Evolutionary conservation across 2,888 invertebrate genomes (phyloP), one percentile per base, ranked within the genome.

Genomic region (Formica aserva): DNA sequence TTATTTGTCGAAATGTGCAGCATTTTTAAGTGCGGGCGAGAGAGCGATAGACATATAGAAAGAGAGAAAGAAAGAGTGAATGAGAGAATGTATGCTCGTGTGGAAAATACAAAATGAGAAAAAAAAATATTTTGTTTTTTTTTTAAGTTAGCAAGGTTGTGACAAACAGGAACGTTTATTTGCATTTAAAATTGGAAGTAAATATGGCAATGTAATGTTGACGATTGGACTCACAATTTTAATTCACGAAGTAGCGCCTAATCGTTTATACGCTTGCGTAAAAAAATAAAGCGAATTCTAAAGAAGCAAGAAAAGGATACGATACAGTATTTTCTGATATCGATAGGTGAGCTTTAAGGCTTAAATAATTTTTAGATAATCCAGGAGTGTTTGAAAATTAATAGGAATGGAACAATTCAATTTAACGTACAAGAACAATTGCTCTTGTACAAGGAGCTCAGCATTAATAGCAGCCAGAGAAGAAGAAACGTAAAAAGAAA

Each of bases 1-100:
- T 91, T 93, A 92, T 92, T 93, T 93, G 91, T 93, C 92, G 92
- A 93, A 93, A 93, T 93, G 92, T 93, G 89, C 90, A 92, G 90
- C 88, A 84, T 89, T 52, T 52, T 87, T 87, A 89, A 92, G 84
- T 88, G 87, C 87, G 85, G 77, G 62, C 81, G 72, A 69, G 71
- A 78, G 55, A 85, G 62, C 5, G 69, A 71, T 8, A 45, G 26
- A 48, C 32, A 11, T 18, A 26, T 8, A 18, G 18, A 11, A 4
- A 32, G 29, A 48, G 29, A 32, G 13, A 77, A 78, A 55, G 74
- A 48, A 35, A 35, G 77, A 83, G 66, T 74, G 80, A 87, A 3
- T 63, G 69, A 57, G 32, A 38, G 45, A 67, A 55, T 65, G 48
- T 65, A 45, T 55, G 76, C 32, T 26, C 3, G 35, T 45, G 22